Evolutionary conservation across 92 coral and sea anemone genomes (phyloP), one percentile per base, ranked within the genome.

Genomic region (Palythoa grandis): DNA sequence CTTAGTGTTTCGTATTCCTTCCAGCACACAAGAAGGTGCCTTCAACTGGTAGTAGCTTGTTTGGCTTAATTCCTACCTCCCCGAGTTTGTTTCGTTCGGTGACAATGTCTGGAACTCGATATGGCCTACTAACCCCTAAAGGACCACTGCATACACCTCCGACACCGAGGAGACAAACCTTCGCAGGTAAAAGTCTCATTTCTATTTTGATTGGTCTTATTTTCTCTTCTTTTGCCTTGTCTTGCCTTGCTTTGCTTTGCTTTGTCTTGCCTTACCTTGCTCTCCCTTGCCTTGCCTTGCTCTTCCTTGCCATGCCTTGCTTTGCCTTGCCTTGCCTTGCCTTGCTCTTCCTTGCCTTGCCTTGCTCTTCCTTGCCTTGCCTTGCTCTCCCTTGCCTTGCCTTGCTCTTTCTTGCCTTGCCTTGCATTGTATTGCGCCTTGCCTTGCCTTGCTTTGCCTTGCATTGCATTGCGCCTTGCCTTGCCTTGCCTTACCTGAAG

Each of bases 61-160:
- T 94, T 53, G 90, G 95, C 66, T 72, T 94, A 60, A 86, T 94
- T 39, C 93, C 95, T 39, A 65, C 94, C 2, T 92, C 98, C 7
- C 98, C 98, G 68, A 89, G 89, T 91, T 92, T 94, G 60, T 94
- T 94, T 76, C 95, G 98, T 39, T 92, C 98, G 48, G 93, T 94
- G 94, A 89, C 98, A 11, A 92, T 92, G 94, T 78, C 95, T 17
- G 98, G 98, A 56, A 90, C 87, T 37, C 89, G 90, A 78, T 88
- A 88, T 67, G 95, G 93, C 35, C 88, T 93, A n/a, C 50, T 93
- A 83, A 90, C 87, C 40, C 83, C 93, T 25, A 79, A 83, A 15
- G 79, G 79, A 17, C 79, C 88, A 52, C 22, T 91, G 19, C 50
- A 78, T 79, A 83, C 94, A 25, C 92, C 92, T 29, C 83, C 82